Evolutionary conservation across 2,797 vertebrate species (phyloP).

Genomic region (Masticophis lateralis): DNA sequence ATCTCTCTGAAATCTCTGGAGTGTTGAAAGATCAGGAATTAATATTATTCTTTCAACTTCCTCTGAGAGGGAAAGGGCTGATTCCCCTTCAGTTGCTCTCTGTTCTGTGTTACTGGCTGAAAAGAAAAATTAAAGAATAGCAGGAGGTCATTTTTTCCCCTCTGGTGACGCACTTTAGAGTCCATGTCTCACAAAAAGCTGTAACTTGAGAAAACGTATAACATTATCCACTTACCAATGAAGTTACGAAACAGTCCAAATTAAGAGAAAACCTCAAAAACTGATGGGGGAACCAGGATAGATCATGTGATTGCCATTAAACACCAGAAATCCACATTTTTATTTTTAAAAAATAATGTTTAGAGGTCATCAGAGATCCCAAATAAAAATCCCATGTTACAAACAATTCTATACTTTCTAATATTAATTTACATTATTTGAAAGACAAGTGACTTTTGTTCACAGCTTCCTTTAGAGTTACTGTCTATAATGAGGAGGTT

Average conservation of each 20-base stretch:
- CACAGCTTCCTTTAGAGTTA: neutral
- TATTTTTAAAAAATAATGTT: neutral
- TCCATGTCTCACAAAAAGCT: neutral
- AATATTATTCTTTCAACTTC: neutral
- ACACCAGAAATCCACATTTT: neutral
- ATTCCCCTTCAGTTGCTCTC: neutral
- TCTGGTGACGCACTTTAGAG: neutral
- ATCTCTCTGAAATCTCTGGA: neutral
- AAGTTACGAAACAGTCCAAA: neutral
- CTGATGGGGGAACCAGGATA: neutral
- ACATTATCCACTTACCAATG: neutral
- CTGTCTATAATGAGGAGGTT: neutral
- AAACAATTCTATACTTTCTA: neutral
- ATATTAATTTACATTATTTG: neutral
- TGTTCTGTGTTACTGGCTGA: neutral
- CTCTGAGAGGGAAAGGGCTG: neutral
- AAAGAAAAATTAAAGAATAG: neutral
- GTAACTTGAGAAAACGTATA: neutral
- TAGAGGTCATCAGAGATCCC: neutral
- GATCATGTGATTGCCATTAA: neutral
- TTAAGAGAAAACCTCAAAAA: neutral
- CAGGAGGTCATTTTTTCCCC: neutral
- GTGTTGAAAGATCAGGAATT: neutral
- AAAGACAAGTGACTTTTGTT: neutral
- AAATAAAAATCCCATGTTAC: neutral